These are phyloP conservation scores for Coboldia fuscipes DNA, from an alignment of 1,140 invertebrate genomes.

Conservation along the genomic window DNA sequence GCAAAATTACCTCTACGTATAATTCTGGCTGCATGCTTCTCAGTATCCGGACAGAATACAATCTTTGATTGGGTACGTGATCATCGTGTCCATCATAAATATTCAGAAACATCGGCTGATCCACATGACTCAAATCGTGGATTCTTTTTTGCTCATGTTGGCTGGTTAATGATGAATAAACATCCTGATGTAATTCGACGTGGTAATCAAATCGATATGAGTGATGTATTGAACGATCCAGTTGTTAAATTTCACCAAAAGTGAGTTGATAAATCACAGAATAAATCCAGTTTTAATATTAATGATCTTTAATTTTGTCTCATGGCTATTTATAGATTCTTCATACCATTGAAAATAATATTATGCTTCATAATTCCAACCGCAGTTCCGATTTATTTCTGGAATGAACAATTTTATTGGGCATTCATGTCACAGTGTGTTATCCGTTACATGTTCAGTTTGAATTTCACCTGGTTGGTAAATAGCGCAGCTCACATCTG, in stretches of 20 bases:
- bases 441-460: slow-evolving; percentile 47
- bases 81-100: slow-evolving; percentile 80
- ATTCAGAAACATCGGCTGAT: slow-evolving; percentile 73
- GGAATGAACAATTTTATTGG: slow-evolving; percentile 43
- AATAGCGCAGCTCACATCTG: slow-evolving; percentile 32
- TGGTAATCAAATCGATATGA: slow-evolving; percentile 53
- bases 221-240: slow-evolving; percentile 53
- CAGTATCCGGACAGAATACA: slow-evolving; percentile 48
- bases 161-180: slow-evolving; percentile 72
- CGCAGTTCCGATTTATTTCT: slow-evolving; percentile 44
- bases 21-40: slow-evolving; percentile 43
- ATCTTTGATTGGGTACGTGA: slow-evolving; percentile 51
- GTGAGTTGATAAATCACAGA: slow-evolving; percentile 20
- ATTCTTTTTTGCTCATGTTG: slow-evolving; percentile 81
- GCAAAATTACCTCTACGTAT: slow-evolving; percentile 49
- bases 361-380: slow-evolving; percentile 60
- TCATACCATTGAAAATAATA: slow-evolving; percentile 41
- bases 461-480: slow-evolving; percentile 79
- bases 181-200: slow-evolving; percentile 58
- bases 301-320: neutral
- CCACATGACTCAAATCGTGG: slow-evolving; percentile 75
- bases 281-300: too few species aligned
- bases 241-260: slow-evolving; percentile 50
- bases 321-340: slow-evolving; percentile 32
- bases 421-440: slow-evolving; percentile 36